Percentiles rank a stretch among this genome's conserved stretches.
phyloP scores from a whole-genome alignment of 2,113 vertebrate species.

The Megaceryle torquata region DNA sequence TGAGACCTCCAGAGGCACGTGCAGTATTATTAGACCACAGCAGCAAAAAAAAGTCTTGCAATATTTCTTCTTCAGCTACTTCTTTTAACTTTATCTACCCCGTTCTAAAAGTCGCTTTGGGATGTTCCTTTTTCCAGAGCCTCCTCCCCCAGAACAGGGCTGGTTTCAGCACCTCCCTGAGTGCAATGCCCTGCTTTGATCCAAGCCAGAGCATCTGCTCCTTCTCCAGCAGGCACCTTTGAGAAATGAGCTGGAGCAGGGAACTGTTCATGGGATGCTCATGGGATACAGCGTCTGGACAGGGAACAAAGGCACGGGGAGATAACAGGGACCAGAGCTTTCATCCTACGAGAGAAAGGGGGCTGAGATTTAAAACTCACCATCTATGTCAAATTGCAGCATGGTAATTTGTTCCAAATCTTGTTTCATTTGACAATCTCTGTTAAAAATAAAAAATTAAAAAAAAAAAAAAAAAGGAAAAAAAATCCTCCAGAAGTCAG shows the following conservation, averaged over 20 bases:
- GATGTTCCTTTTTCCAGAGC: neutral
- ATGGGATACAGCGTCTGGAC: neutral
- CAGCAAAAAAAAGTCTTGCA: neutral
- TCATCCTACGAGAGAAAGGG: neutral
- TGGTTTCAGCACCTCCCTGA: neutral
- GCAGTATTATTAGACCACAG: neutral
- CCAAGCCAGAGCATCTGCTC: neutral
- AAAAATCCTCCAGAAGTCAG: neutral
- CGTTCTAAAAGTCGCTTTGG: neutral
- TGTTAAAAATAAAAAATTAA: neutral
- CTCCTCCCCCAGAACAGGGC: neutral
- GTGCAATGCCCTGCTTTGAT: rapidly evolving
- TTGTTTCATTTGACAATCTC: neutral
- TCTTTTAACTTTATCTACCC: too few species aligned
- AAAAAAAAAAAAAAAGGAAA: neutral
- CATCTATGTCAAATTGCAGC: neutral
- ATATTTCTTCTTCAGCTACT: too few species aligned
- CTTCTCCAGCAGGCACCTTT: neutral
- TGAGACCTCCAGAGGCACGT: neutral
- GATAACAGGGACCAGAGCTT: neutral
- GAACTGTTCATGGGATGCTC: neutral
- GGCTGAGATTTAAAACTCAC: neutral
- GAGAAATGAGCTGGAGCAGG: neutral
- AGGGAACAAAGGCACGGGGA: neutral
- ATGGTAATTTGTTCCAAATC: neutral